Evolutionary conservation across 1,140 invertebrate genomes (phyloP), one percentile per base, ranked within the genome.

Genomic region (Galleria mellonella): DNA sequence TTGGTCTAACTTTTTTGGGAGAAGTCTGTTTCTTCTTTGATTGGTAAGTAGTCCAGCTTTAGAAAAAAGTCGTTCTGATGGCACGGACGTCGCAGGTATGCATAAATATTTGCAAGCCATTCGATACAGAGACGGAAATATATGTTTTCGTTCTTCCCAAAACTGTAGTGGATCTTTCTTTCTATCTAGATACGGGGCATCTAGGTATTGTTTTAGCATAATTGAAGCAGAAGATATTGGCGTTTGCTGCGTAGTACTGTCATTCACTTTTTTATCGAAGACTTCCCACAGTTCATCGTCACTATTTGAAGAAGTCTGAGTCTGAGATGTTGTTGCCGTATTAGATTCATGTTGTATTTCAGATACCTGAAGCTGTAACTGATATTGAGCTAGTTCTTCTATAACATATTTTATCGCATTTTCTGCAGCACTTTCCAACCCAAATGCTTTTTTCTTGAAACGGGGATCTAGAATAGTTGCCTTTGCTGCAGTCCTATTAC

Each of bases 41-140:
- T 42, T 42, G n/a, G 1, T 4, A 15, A 42, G 28, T n/a, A 42
- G 4, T 1, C 39, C 39, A 14, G 39, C 39, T 30, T 42, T 32
- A 14, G 30, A 42, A 42, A 42, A 42, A 6, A 42, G 5, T 1
- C 39, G 10, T n/a, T 42, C 39, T 10, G 39, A 42, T 14, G 39
- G 39, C 10, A 42, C 39, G 12, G 39, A 42, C 5, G 30, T 14
- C 2, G 39, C 39, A 5, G 39, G 39, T 42, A 42, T 42, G 12
- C 39, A 42, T 7, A 42, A 14, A n/a, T 42, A 42, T 13, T 42
- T 42, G 3, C 7, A 6, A 15, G 39, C 30, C 2, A 42, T 12
- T n/a, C 32, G 10, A 8, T 5, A 5, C 15, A 42, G 15, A 13
- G 17, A 4, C 15, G 39, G 39, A 15, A 14, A 32, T 2, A 13